Base-by-base conservation (phyloP, 2,113 vertebrate genomes). In the Podocnemis expansa region DNA sequence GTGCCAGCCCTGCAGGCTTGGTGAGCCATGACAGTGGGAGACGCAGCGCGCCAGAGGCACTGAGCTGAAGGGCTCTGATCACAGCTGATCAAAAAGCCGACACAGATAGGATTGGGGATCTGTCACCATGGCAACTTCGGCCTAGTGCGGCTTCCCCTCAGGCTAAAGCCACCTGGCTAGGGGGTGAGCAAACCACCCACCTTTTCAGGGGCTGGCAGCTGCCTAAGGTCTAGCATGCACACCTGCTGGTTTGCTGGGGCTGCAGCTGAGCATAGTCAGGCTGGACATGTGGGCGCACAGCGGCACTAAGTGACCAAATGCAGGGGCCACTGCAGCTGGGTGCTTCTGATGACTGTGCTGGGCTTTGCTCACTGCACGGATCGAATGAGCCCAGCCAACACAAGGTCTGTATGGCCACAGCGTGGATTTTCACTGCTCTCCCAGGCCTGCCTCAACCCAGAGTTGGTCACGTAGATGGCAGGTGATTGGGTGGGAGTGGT, bases 111-210 rank as follows among this genome's bases (percentile, higher is more conserved):
- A n/a, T 29, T 24, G 45, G 80, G 60, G 75, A 38, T 80, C 41
- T 79, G 85, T 89, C 82, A 58, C 82, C 79, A 13, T 93, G 79
- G 63, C 60, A 89, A 78, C 45, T 3, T 24, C 31, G 19, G 54
- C 52, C 52, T 67, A 49, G 16, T 2, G 24, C 41, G 49, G 55
- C 58, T 55, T 9, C n/a, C 83, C 60, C 76, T 60, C 31, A 10
- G 34, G 88, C 84, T 80, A 63, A 80, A 58, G 70, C 81, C 82
- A 90, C 78, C 85, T 91, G 87, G 91, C 91, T 89, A 45, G 60
- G 81, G n/a, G 85, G 78, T 11, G 13, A 25, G 34, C 38, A 38
- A 16, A 9, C 17, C 8, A 29, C 49, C 82, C 55, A 67, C 82
- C 82, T 55, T 75, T 90, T 79, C 38, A 56, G 27, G 58, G 45